Evolutionary conservation across 2,113 vertebrate species (phyloP).

Genomic region (Phainopepla nitens): DNA sequence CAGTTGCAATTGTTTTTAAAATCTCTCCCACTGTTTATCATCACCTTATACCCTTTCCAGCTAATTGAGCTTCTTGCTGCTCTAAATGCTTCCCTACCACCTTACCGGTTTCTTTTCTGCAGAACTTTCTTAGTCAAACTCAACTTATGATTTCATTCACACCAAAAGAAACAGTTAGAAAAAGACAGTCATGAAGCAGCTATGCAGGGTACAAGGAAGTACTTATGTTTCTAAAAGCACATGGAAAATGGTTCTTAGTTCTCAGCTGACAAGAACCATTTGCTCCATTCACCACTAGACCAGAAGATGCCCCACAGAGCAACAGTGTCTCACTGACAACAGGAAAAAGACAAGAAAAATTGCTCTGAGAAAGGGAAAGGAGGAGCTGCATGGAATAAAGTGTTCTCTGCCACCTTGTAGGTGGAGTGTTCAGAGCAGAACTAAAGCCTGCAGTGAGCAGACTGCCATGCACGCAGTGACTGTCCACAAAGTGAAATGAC

Average conservation of each 20-base stretch:
- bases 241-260: neutral
- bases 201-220: neutral
- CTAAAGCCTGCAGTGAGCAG: neutral
- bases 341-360: neutral
- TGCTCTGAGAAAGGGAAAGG: neutral
- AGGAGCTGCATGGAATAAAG: neutral
- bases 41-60: neutral
- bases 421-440: neutral
- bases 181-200: neutral
- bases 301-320: neutral
- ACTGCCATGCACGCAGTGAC: rapidly evolving
- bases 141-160: neutral
- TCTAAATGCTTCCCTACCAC: neutral
- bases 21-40: neutral
- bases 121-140: neutral
- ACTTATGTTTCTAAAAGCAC: neutral
- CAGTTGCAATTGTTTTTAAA: neutral
- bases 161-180: neutral
- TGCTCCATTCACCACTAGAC: neutral
- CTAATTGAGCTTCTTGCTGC: neutral
- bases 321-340: neutral
- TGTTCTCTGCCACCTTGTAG: neutral
- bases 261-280: neutral
- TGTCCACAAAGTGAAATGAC: neutral
- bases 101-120: neutral